Evolutionary conservation across 2,797 vertebrate genomes (phyloP).

Genomic region (Hylomyscus alleni): DNA sequence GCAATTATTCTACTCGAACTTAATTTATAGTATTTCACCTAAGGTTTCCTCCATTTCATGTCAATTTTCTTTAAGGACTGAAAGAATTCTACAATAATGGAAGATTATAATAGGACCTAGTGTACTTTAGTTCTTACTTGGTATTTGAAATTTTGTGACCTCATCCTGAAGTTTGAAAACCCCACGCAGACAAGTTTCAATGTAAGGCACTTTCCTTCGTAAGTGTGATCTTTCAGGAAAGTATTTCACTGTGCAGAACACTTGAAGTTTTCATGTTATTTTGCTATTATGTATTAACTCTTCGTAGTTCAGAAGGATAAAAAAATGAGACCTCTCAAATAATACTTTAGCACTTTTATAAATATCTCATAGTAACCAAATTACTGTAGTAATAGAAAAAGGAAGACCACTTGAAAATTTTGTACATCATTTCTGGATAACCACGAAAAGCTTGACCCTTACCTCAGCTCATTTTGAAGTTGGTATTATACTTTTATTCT

Average conservation of each 20-base stretch:
- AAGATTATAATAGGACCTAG: conserved; percentile 11
- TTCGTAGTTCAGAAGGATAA: too few species aligned
- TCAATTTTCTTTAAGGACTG: neutral
- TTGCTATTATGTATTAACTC: neutral
- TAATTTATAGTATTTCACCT: conserved; percentile 2
- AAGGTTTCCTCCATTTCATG: conserved; percentile 28
- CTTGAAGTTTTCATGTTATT: neutral
- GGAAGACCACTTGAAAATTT: neutral
- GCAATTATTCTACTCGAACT: neutral
- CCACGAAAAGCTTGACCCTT: neutral
- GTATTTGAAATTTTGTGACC: conserved; percentile 55
- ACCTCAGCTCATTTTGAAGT: neutral
- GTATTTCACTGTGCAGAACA: neutral
- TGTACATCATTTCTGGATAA: neutral
- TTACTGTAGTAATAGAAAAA: neutral
- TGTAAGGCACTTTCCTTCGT: neutral
- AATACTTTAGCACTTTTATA: neutral
- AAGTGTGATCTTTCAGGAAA: conserved; percentile 42
- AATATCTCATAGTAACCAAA: neutral
- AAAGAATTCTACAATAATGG: conserved; percentile 31
- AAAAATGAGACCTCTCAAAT: neutral
- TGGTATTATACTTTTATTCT: neutral
- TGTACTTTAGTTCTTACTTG: conserved; percentile 41
- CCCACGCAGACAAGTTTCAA: neutral
- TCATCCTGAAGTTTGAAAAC: conserved; percentile 31